A percentile compares a stretch with the other conserved stretches of the same genome.
Conservation (phyloP, 2,113 vertebrate species). For the Gymnocephalus cernua region DNA sequence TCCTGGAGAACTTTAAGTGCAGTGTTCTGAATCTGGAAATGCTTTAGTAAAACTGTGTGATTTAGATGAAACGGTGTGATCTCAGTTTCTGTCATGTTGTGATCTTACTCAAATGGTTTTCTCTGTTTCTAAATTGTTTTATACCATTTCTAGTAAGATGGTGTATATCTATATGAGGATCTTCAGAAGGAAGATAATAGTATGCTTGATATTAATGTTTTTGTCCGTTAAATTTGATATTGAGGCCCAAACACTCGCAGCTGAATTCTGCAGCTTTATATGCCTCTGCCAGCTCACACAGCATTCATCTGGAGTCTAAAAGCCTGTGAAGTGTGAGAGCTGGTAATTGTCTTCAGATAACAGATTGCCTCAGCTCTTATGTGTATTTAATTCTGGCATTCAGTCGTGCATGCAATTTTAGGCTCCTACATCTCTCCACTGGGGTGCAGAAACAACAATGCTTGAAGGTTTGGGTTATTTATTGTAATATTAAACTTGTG, state of each 20-base stretch:
- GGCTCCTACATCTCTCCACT: not conserved
- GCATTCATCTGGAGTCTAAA: constrained; percentile 15
- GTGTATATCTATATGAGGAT: not conserved
- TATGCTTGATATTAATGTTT: not conserved
- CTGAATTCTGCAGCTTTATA: constrained; percentile 16
- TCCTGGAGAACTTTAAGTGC: not conserved
- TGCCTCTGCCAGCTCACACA: constrained; percentile 9
- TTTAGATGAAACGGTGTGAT: not conserved
- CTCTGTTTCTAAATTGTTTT: not conserved
- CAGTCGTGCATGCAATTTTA: constrained; percentile 30
- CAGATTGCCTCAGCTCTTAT: constrained; percentile 32
- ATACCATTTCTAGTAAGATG: not conserved
- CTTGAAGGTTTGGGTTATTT: constrained; percentile 28
- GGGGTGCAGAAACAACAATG: constrained; percentile 6
- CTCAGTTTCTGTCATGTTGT: not conserved
- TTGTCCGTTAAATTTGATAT: not conserved
- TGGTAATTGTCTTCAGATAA: constrained; percentile 34
- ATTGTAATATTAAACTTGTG: not conserved
- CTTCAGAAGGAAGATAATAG: not conserved
- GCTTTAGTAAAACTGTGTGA: not conserved
- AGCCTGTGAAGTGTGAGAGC: constrained; percentile 27
- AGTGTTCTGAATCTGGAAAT: not conserved
- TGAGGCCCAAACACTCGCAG: not conserved
- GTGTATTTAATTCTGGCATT: constrained; percentile 46
- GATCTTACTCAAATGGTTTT: not conserved